A percentile compares a stretch with the other conserved stretches of the same genome.
Conservation (phyloP, 2,113 vertebrate genomes). For the Trematocara macrostoma region DNA sequence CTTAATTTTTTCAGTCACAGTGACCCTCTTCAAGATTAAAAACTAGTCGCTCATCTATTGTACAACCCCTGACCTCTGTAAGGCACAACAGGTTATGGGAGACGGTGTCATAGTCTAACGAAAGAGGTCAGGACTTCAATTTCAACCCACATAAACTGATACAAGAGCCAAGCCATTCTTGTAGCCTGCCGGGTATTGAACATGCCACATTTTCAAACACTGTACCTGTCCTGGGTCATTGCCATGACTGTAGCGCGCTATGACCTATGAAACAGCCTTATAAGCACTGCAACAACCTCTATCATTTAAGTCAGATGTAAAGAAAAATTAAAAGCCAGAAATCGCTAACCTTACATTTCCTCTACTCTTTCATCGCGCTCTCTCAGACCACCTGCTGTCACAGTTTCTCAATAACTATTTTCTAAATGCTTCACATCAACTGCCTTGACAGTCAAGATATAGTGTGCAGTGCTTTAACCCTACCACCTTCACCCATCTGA, state of each 20-base stretch:
- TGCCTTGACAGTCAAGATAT: neutral
- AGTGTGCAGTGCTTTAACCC: neutral
- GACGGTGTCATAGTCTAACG: slow-evolving; percentile 10
- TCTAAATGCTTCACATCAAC: slow-evolving; percentile 25
- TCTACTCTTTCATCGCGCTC: slow-evolving; percentile 8
- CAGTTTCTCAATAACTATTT: slow-evolving; percentile 4
- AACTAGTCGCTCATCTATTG: neutral
- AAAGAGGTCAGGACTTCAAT: slow-evolving; percentile 61
- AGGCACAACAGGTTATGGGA: neutral
- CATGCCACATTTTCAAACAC: slow-evolving; percentile 47
- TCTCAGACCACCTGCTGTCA: slow-evolving; percentile 11
- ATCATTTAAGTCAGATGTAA: slow-evolving; percentile 6
- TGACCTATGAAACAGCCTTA: slow-evolving; percentile 52
- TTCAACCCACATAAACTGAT: slow-evolving; percentile 48
- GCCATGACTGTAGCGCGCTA: slow-evolving; percentile 6
- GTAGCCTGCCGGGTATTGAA: slow-evolving; percentile 30
- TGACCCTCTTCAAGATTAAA: neutral
- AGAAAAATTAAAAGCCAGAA: slow-evolving; percentile 26
- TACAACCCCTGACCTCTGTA: slow-evolving; percentile 11
- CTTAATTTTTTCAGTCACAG: neutral
- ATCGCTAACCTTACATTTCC: neutral
- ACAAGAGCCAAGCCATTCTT: slow-evolving; percentile 9
- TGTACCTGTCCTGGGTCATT: slow-evolving; percentile 30
- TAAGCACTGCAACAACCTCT: slow-evolving; percentile 6
- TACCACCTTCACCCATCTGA: neutral